phyloP scores from a whole-genome alignment of 1,140 invertebrate species.

The Palaemon carinicauda region DNA sequence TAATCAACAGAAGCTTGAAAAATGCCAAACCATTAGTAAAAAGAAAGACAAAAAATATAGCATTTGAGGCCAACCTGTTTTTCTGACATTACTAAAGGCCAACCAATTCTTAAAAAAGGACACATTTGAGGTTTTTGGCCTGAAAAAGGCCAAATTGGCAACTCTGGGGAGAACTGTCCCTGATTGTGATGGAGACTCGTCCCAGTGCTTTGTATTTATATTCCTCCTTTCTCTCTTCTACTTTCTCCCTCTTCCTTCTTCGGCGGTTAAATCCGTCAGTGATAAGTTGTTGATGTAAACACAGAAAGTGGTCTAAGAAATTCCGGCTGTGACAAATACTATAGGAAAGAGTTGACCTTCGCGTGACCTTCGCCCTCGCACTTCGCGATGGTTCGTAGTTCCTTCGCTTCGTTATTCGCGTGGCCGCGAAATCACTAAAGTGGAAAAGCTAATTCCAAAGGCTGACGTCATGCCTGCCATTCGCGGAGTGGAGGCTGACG shows the following conservation, averaged over 20 bases:
- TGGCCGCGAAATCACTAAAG: neutral
- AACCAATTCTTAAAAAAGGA: too few relatives aligned
- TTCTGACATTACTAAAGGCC: too few relatives aligned
- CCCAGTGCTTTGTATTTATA: neutral
- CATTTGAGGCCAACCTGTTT: too few relatives aligned
- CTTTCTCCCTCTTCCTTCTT: neutral
- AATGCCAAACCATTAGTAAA: too few relatives aligned
- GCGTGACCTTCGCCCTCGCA: too few relatives aligned
- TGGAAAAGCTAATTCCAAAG: neutral
- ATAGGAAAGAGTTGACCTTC: too few relatives aligned
- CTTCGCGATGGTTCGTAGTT: neutral
- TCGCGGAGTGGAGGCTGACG: slow-evolving; percentile 51
- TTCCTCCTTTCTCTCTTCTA: neutral
- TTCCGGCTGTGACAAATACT: too few relatives aligned
- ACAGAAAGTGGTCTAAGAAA: neutral
- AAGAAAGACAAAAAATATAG: too few relatives aligned
- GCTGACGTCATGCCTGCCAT: slow-evolving; percentile 40
- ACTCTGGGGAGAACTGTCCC: too few relatives aligned
- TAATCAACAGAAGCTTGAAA: too few relatives aligned
- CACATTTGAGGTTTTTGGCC: too few relatives aligned
- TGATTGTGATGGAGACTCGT: neutral
- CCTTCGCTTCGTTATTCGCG: neutral
- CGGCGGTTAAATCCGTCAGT: neutral
- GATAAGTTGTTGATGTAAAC: neutral
- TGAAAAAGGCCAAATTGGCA: too few relatives aligned